Conservation (phyloP, 2,797 vertebrate genomes). For the Fistularia tabacaria region DNA sequence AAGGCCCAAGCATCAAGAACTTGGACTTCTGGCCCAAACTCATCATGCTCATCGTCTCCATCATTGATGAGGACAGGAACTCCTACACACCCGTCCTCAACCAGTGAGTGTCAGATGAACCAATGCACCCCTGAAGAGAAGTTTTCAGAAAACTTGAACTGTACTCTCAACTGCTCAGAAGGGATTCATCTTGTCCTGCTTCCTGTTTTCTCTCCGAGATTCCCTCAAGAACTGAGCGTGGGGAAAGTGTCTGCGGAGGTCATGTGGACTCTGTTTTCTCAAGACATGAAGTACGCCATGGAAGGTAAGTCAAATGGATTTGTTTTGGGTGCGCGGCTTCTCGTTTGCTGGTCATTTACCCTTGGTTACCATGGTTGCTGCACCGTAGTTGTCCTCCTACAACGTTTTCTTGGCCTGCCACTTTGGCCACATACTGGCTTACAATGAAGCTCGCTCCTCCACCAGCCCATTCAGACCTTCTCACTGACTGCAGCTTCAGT, state of each 20-base stretch:
- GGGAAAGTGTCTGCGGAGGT: slow-evolving; percentile 96
- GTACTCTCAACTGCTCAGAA: not conserved
- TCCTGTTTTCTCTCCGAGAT: slow-evolving; percentile 73
- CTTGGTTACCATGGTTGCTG: no score
- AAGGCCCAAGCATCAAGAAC: slow-evolving; percentile 93
- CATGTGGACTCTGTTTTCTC: slow-evolving; percentile 96
- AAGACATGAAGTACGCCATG: slow-evolving; percentile 98
- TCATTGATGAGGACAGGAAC: slow-evolving; percentile 97
- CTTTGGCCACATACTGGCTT: no score
- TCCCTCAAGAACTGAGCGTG: slow-evolving; percentile 94
- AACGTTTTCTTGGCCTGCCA: no score
- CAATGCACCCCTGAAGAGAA: not conserved
- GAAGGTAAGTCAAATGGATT: slow-evolving; percentile 80
- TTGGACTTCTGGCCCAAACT: slow-evolving; percentile 99
- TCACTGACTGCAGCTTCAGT: no score
- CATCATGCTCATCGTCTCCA: slow-evolving; percentile 97
- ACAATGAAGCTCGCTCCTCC: no score
- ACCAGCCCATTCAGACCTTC: no score
- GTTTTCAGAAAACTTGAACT: not conserved
- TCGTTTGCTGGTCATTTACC: no score
- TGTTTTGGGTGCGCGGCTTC: not conserved
- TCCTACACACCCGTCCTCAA: slow-evolving; percentile 94
- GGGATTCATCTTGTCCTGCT: not conserved
- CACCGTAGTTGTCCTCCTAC: no score
- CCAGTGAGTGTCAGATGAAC: slow-evolving; percentile 74